phyloP scores from a whole-genome alignment of 30 jellyfish, hydroid and myxozoan species.

The Hydractinia echinata region DNA sequence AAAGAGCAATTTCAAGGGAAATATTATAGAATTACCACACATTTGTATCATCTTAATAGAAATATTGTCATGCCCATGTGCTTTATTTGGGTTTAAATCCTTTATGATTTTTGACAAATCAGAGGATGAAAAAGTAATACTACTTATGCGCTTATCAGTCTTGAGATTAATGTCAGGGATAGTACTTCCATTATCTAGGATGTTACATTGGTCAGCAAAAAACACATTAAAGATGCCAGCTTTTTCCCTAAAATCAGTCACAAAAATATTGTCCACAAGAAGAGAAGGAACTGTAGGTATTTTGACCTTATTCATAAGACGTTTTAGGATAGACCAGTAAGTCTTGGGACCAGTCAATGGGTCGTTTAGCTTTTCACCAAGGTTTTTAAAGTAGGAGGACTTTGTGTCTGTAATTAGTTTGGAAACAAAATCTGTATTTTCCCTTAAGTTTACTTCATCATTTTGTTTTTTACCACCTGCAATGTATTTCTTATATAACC shows the following conservation, averaged over 20 bases:
- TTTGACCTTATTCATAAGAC: slow-evolving; percentile 52
- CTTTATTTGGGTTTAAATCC: slow-evolving; percentile 36
- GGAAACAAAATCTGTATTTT: slow-evolving; percentile 23
- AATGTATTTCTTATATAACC: slow-evolving; percentile 29
- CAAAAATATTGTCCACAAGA: slow-evolving; percentile 42
- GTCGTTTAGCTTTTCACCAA: slow-evolving; percentile 41
- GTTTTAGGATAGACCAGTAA: slow-evolving; percentile 55
- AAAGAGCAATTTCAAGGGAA: slow-evolving; percentile 45
- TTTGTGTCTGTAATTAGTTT: slow-evolving; percentile 49
- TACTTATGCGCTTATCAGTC: slow-evolving; percentile 29
- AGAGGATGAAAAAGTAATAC: slow-evolving; percentile 42
- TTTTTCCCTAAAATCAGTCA: slow-evolving; percentile 61
- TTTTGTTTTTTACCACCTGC: slow-evolving; percentile 43
- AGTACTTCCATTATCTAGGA: slow-evolving; percentile 56
- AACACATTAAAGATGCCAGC: slow-evolving; percentile 49
- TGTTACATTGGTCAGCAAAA: slow-evolving; percentile 53
- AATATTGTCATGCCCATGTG: slow-evolving; percentile 57
- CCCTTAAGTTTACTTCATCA: slow-evolving; percentile 18
- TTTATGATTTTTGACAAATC: slow-evolving; percentile 43
- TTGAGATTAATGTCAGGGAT: slow-evolving; percentile 39
- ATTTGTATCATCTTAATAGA: slow-evolving; percentile 44
- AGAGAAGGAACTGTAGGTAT: slow-evolving; percentile 59
- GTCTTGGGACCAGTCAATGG: slow-evolving; percentile 49
- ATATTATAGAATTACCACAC: slow-evolving; percentile 45
- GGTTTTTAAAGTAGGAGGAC: slow-evolving; percentile 38